Conservation (phyloP, 2,888 invertebrate genomes). For the Drosophila stalkeri region DNA sequence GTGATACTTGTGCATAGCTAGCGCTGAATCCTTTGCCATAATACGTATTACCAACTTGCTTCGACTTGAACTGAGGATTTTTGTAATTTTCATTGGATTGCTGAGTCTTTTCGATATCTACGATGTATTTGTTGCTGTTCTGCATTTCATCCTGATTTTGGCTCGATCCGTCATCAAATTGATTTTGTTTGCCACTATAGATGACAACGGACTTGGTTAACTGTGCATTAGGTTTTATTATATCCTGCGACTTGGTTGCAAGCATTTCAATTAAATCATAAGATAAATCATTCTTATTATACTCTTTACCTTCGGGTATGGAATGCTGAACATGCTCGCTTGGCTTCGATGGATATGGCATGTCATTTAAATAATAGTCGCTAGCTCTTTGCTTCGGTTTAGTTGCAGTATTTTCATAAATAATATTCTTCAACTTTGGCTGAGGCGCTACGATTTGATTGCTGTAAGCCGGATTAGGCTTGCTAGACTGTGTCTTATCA, state of each 20-base stretch:
- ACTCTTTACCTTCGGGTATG: background rate
- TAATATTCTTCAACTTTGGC: background rate
- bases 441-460: background rate
- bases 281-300: background rate
- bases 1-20: conserved; percentile 5
- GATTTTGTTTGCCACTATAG: background rate
- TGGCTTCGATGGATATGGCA: background rate
- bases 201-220: background rate
- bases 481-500: background rate
- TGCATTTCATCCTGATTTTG: background rate
- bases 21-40: background rate
- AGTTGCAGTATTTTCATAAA: background rate
- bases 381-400: background rate
- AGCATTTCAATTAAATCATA: background rate
- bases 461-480: background rate
- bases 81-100: background rate
- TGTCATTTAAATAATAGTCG: background rate
- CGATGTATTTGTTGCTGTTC: no score
- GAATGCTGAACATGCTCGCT: background rate
- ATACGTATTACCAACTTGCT: background rate
- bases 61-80: background rate
- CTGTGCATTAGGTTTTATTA: background rate
- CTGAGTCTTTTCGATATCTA: background rate
- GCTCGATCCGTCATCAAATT: background rate
- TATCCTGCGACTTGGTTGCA: background rate